Evolutionary conservation across 2,888 invertebrate genomes (phyloP).

Genomic region (Scaptodrosophila latifasciaeformis): DNA sequence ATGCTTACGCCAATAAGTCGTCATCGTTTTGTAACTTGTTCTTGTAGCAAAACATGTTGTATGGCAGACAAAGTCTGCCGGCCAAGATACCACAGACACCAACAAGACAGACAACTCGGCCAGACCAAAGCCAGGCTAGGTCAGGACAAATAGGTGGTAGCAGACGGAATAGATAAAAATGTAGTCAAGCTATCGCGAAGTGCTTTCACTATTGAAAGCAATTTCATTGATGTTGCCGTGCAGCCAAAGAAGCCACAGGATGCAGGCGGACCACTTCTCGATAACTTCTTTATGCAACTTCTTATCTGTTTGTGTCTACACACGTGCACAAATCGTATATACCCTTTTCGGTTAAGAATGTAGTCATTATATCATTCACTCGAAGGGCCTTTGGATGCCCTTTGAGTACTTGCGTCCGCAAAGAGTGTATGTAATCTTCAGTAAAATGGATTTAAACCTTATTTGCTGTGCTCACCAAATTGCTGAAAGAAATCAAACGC

Average conservation of each 20-base stretch:
- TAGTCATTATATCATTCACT: no score
- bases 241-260: background rate
- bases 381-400: no score
- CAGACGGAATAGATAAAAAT: background rate
- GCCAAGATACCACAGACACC: slow-evolving; percentile 18
- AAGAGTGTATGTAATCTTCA: no score
- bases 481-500: slow-evolving; percentile 59
- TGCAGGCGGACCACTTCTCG: slow-evolving; percentile 41
- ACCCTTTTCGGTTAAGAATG: background rate
- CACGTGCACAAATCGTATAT: background rate
- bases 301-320: slow-evolving; percentile 48
- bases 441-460: no score
- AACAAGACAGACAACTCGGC: slow-evolving; percentile 39
- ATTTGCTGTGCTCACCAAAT: slow-evolving; percentile 1
- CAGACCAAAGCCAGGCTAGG: slow-evolving; percentile 1
- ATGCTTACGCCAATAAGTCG: slow-evolving; percentile 66
- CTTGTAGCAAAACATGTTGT: slow-evolving; percentile 10
- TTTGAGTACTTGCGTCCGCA: no score
- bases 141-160: background rate
- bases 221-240: slow-evolving; percentile 46
- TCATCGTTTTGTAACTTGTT: slow-evolving; percentile 37
- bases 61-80: slow-evolving; percentile 44
- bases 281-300: slow-evolving; percentile 63
- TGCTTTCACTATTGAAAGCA: slow-evolving; percentile 32
- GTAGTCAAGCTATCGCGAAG: background rate